Percentiles rank a stretch among this genome's conserved stretches.
Evolutionary conservation across 2,113 vertebrate genomes (phyloP).

Genomic region (Urocynchramus pylzowi): DNA sequence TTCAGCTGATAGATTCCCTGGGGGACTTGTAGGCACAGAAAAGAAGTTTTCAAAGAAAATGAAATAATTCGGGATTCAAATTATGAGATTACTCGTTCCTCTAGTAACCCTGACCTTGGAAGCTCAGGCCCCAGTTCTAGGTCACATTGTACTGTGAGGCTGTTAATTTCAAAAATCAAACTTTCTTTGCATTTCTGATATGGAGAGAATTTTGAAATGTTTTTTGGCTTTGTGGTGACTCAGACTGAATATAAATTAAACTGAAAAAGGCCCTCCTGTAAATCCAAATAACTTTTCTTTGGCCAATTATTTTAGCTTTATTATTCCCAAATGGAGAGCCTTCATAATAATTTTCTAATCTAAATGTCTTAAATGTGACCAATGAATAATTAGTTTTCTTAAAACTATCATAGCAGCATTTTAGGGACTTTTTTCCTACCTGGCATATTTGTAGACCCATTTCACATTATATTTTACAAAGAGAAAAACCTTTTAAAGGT

Average conservation of each 20-base stretch:
- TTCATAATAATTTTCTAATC: background rate
- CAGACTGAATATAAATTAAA: background rate
- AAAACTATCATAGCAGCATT: background rate
- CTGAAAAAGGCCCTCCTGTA: background rate
- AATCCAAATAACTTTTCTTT: background rate
- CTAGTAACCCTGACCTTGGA: slow-evolving; percentile 5
- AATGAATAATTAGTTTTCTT: background rate
- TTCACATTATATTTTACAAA: background rate
- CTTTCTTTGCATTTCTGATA: slow-evolving; percentile 1
- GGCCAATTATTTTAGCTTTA: background rate
- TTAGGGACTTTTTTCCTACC: background rate
- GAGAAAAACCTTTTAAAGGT: background rate
- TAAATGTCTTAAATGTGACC: background rate
- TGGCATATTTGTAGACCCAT: background rate
- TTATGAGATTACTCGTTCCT: background rate
- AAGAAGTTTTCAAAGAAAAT: background rate
- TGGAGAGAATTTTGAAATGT: background rate
- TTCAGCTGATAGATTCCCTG: background rate
- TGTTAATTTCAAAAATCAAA: background rate
- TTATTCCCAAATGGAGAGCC: background rate
- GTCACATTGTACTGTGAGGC: background rate
- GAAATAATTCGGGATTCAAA: background rate
- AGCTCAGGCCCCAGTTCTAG: background rate
- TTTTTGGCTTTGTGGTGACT: background rate
- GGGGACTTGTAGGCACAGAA: background rate